Percentiles rank a stretch among this genome's conserved stretches.
phyloP scores from a whole-genome alignment of 30 jellyfish, hydroid and myxozoan species.

The Turritopsis dohrnii region DNA sequence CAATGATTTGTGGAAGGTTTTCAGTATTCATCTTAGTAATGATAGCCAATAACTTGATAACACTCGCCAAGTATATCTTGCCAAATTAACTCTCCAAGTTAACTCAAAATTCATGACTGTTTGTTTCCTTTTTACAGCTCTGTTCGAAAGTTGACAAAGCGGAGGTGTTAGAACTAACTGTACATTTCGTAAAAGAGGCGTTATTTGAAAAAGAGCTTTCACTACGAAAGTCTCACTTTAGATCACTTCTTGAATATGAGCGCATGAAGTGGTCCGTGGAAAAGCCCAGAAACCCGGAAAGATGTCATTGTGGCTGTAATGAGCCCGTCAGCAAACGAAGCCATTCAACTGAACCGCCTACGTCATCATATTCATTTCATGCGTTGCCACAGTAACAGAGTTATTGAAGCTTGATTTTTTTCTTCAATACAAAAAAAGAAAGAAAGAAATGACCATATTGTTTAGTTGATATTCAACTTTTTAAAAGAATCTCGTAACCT shows the following conservation, averaged over 20 bases:
- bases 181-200: conserved; percentile 26
- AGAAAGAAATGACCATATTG: not conserved
- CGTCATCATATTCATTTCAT: not conserved
- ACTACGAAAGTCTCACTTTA: not conserved
- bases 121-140: conserved; percentile 7
- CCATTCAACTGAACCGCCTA: conserved; percentile 6
- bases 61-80: not conserved
- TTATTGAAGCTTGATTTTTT: not conserved
- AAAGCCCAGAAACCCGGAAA: not conserved
- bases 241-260: conserved; percentile 6
- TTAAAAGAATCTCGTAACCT: not conserved
- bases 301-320: conserved; percentile 1
- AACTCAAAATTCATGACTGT: not conserved
- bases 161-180: conserved; percentile 28
- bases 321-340: not conserved
- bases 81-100: not conserved
- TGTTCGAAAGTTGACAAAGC: conserved; percentile 38
- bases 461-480: not conserved
- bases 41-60: not conserved
- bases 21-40: not conserved
- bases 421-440: not conserved
- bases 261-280: conserved; percentile 6
- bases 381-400: not conserved
- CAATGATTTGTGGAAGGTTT: not conserved
- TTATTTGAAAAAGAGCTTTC: conserved; percentile 16